phyloP scores from a whole-genome alignment of 2,797 vertebrate species.

The Octomys mimax region DNA sequence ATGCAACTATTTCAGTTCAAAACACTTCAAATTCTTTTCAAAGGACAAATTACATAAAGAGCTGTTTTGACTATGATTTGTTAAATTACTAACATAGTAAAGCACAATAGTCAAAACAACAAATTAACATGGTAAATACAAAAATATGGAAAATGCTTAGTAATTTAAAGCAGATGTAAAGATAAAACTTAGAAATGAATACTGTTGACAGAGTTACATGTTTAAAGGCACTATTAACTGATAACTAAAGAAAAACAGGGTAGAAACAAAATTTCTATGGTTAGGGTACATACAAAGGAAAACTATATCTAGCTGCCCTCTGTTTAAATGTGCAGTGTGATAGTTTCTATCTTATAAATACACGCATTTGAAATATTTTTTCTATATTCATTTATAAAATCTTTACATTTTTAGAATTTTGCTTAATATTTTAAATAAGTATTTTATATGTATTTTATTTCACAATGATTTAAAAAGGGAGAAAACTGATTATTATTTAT shows the following conservation, averaged over 20 bases:
- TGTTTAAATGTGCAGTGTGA: conserved; percentile 76
- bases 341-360: conserved; percentile 69
- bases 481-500: not conserved
- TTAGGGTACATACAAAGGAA: conserved; percentile 86
- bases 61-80: conserved; percentile 12
- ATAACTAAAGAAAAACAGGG: conserved; percentile 79
- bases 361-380: conserved; percentile 25
- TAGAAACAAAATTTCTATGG: conserved; percentile 88
- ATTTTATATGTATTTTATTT: conserved; percentile 51
- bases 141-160: conserved; percentile 43
- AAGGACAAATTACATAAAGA: conserved; percentile 63
- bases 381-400: conserved; percentile 15
- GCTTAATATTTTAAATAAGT: conserved; percentile 34
- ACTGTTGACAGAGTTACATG: conserved; percentile 80
- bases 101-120: conserved; percentile 75
- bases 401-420: conserved; percentile 5
- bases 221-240: conserved; percentile 72
- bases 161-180: conserved; percentile 71
- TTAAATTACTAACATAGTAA: conserved; percentile 66
- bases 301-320: conserved; percentile 82
- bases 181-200: conserved; percentile 82
- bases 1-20: conserved; percentile 60
- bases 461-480: conserved; percentile 10
- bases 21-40: conserved; percentile 67
- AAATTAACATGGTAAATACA: conserved; percentile 73